Base-by-base conservation (phyloP, 2,113 vertebrate species). In the Python bivittatus region DNA sequence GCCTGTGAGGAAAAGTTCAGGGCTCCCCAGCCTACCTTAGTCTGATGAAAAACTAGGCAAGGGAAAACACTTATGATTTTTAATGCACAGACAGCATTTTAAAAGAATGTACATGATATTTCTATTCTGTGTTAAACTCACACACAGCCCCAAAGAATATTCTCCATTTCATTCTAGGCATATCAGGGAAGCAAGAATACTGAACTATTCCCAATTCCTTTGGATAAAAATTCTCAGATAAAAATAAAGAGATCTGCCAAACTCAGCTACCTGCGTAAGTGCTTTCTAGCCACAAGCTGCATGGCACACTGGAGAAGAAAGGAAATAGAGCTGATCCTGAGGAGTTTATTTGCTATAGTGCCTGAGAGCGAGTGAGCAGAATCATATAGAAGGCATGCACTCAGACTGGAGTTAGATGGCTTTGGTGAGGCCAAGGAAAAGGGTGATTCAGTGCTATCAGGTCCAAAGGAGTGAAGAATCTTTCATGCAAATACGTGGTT, bases 191-290 rank as follows among this genome's bases (percentile, higher is more conserved):
- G 87, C 68, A 89, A 84, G 42, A 84, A 52, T 89, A 53, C 38
- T 88, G 56, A 92, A 84, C 54, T 27, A 61, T 56, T 84, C 91
- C 84, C 86, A 88, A 61, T 61, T 89, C 86, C n/a, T 72, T 89
- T 15, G 42, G 91, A 92, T 89, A 84, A 92, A 92, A 92, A 84
- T 17, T 84, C 38, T 56, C 17, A 6, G 42, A 92, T 88, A 88
- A 88, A 92, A 92, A 92, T 88, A 92, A 86, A 57, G 64, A 23
- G 68, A 83, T 88, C 68, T 84, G 68, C 87, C 72, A 92, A 52
- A 61, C 72, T 89, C 42, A 72, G 53, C 56, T 89, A 52, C 86
- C 57, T 92, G 86, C 22, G 42, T 87, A 87, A 91, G 61, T n/a
- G 54, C 79, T 92, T 58, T 20, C 87, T 61, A 52, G 88, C 68